Evolutionary conservation across 2,113 vertebrate species (phyloP), one percentile per base, ranked within the genome.

Genomic region (Pachycephala philippinensis): DNA sequence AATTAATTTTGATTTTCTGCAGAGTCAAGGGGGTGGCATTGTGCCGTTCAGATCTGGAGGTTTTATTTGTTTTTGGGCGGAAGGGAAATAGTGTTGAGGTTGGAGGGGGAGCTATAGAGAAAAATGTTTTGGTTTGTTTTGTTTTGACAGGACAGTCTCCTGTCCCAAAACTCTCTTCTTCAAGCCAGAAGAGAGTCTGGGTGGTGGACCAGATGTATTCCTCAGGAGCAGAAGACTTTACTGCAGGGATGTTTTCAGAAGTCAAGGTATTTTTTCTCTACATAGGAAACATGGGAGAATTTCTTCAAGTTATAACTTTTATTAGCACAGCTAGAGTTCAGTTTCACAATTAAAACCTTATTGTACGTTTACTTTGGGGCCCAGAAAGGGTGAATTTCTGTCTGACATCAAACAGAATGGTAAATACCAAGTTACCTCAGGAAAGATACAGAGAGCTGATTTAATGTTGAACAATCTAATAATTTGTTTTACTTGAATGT

Each of bases 91-190:
- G 60, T 24, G 3, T 18, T 40, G 59, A 3, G 9, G 6, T 2
- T 33, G 7, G 3, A 11, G 7, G 1, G 1, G 15, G 13, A 39
- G 0, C 22, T 65, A 4, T 15, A 18, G 6, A 70, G 59, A 69
- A 83, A 85, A 44, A 31, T 31, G 42, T 85, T 26, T 60, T 40
- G 11, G 22, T 31, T 30, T 31, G 4, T 18, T 31, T 50, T 78
- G 22, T 50, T 84, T 84, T 30, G 4, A 22, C 2, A 20, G 14
- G 33, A 50, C 16, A 68, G 5, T 61, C 6, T 72, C 2, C 26
- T 94, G 4, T 66, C 30, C 63, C 71, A 81, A 53, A 59, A 27
- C 4, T 49, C 10, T 50, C 2, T 65, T 69, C 39, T 81, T 37
- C 24, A 54, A 57, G 21, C 10, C 45, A 82, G 42, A 69, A 61